phyloP scores from a whole-genome alignment of 1,140 invertebrate species.

The Aphelinus certus region DNA sequence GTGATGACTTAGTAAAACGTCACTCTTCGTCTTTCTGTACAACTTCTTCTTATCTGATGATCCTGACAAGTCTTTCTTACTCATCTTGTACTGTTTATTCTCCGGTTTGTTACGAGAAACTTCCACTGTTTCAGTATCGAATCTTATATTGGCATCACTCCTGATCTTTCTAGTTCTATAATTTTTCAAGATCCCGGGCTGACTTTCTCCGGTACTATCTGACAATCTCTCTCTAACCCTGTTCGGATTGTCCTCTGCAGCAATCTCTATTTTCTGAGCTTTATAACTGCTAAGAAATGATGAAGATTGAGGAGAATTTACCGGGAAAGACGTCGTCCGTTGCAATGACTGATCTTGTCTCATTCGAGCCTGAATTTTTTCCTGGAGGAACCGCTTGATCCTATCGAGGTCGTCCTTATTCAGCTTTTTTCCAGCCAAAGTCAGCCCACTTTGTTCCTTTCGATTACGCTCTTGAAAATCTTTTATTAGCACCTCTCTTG shows the following conservation, averaged over 20 bases:
- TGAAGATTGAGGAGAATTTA: background rate
- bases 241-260: background rate
- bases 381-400: conserved; percentile 47
- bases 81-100: conserved; percentile 8
- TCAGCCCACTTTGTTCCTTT: conserved; percentile 4
- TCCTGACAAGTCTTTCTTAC: conserved; percentile 35
- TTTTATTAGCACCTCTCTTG: background rate
- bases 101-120: conserved; percentile 1
- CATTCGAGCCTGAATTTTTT: conserved; percentile 53
- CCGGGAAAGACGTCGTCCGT: conserved; percentile 33
- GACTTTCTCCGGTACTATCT: conserved; percentile 3
- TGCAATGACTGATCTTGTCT: conserved; percentile 27
- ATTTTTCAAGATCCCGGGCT: conserved; percentile 24
- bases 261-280: no score
- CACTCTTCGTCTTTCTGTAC: conserved; percentile 59
- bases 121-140: conserved; percentile 36
- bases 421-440: conserved; percentile 8
- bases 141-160: conserved; percentile 52
- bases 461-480: background rate
- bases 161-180: conserved; percentile 53
- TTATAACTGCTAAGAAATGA: no score
- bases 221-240: background rate
- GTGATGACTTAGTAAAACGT: conserved; percentile 48
- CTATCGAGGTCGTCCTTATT: conserved; percentile 44
- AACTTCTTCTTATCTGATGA: conserved; percentile 46